These are phyloP conservation scores for Caenorhabditis sp. DNA, from an alignment of 2,888 invertebrate species.

Conservation along the genomic window DNA sequence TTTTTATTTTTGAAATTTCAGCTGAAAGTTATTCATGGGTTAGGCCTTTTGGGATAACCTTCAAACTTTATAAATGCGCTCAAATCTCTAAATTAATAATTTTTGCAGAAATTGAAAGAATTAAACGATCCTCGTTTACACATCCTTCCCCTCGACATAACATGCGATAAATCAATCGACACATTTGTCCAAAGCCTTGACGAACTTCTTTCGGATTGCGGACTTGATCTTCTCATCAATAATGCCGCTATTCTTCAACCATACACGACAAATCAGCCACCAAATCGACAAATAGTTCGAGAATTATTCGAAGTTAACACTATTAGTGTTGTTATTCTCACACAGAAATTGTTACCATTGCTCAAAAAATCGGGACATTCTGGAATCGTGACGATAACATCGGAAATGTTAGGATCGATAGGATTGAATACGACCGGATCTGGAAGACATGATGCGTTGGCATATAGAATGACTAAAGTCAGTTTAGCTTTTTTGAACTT, in stretches of 20 bases:
- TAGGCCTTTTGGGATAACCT: too few relatives aligned
- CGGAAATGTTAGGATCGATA: slow-evolving; percentile 22
- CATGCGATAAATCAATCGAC: slow-evolving; percentile 35
- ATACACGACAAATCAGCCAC: neutral
- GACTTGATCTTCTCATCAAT: slow-evolving; percentile 25
- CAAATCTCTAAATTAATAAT: neutral
- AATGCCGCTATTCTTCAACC: slow-evolving; percentile 16
- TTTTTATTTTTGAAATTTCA: neutral
- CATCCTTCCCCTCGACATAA: slow-evolving; percentile 36
- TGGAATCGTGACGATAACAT: slow-evolving; percentile 18
- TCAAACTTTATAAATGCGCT: too few relatives aligned
- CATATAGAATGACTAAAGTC: slow-evolving; percentile 32
- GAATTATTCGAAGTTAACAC: slow-evolving; percentile 81
- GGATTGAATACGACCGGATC: slow-evolving; percentile 27
- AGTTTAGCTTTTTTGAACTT: neutral
- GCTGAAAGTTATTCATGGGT: neutral
- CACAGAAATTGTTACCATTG: slow-evolving; percentile 41
- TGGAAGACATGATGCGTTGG: slow-evolving; percentile 9
- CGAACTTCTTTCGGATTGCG: slow-evolving; percentile 13
- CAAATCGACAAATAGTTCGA: slow-evolving; percentile 75
- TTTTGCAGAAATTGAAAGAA: slow-evolving; percentile 4
- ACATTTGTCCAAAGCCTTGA: slow-evolving; percentile 15
- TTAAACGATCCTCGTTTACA: slow-evolving; percentile 23
- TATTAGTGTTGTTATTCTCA: slow-evolving; percentile 30
- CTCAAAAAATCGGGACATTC: slow-evolving; percentile 15